Conservation (phyloP, 2,797 vertebrate species). For the Periophthalmus magnuspinnatus region DNA sequence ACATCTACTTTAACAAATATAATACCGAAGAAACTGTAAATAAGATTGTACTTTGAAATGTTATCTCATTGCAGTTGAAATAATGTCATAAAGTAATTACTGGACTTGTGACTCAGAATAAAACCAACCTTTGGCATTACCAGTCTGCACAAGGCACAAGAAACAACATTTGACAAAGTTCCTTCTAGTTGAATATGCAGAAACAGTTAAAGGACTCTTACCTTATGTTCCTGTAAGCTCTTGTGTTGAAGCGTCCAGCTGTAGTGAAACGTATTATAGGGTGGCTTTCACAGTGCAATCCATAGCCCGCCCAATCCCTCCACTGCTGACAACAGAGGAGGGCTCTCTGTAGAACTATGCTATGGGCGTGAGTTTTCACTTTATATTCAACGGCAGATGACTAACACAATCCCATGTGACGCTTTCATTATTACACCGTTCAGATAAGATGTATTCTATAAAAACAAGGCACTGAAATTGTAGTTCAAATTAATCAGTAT, state of each 20-base stretch:
- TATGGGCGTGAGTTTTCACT: neutral
- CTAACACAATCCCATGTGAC: neutral
- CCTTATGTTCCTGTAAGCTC: constrained; percentile 25
- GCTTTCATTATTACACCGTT: neutral
- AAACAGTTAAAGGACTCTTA: constrained; percentile 26
- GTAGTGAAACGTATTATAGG: constrained; percentile 2
- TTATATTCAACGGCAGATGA: neutral
- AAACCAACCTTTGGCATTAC: constrained; percentile 16
- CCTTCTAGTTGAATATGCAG: neutral
- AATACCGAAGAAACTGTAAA: neutral
- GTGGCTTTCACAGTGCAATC: constrained; percentile 6
- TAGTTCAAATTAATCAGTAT: neutral
- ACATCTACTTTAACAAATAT: neutral
- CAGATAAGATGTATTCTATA: neutral
- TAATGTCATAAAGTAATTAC: constrained; percentile 48
- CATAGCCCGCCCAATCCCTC: constrained; percentile 29
- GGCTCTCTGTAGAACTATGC: neutral
- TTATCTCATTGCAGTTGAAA: neutral
- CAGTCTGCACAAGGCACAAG: neutral
- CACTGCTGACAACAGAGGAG: constrained; percentile 14
- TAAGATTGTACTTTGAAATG: constrained; percentile 6
- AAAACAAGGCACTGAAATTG: neutral
- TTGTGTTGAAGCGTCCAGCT: constrained; percentile 13
- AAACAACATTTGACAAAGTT: neutral
- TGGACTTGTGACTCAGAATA: constrained; percentile 56